Conservation (phyloP, 2,113 vertebrate genomes). For the Odocoileus hemionus region DNA sequence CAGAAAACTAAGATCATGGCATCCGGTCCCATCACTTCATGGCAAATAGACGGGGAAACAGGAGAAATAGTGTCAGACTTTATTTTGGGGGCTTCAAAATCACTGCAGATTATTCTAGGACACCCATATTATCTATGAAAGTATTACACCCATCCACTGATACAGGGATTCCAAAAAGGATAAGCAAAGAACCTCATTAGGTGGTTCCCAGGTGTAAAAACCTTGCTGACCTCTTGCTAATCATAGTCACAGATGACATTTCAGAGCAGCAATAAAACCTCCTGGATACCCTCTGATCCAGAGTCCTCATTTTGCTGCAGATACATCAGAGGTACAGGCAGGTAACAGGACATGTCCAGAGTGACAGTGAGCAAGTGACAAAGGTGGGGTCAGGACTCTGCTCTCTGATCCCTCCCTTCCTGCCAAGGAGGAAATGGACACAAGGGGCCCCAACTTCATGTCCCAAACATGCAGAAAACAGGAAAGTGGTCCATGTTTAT, state of each 20-base stretch:
- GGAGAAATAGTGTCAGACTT: too few species aligned
- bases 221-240: not conserved
- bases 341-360: too few species aligned
- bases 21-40: too few species aligned
- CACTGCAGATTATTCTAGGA: not conserved
- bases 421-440: not conserved
- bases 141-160: rapidly evolving
- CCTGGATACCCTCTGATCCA: too few species aligned
- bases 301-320: too few species aligned
- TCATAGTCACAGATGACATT: too few species aligned
- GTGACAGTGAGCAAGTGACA: rapidly evolving
- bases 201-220: not conserved
- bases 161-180: not conserved
- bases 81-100: too few species aligned
- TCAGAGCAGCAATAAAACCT: too few species aligned
- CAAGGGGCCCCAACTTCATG: not conserved
- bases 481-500: not conserved
- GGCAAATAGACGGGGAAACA: too few species aligned
- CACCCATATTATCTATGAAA: rapidly evolving
- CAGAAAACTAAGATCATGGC: too few species aligned
- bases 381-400: not conserved
- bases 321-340: too few species aligned
- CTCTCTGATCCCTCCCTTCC: rapidly evolving
- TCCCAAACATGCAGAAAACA: not conserved
- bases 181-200: not conserved